Base-by-base conservation (phyloP, 2,888 invertebrate species). In the Plebejus anna region DNA sequence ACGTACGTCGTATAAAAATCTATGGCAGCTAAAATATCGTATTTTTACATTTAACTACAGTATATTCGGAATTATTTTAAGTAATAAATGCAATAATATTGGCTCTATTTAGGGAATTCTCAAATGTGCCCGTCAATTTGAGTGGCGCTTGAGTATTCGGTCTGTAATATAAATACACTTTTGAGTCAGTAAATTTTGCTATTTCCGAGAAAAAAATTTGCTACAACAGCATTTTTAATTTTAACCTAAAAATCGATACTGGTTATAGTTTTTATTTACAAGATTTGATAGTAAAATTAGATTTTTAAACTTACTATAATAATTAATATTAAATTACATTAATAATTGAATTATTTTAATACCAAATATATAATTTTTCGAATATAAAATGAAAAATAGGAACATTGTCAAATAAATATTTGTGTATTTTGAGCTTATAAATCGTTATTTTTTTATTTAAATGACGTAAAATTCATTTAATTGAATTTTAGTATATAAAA, bases 1-100 rank as follows among this genome's bases (percentile, higher is more conserved):
- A 51, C 59, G 76, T 79, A 79, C 57, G 76, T 75, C 70, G 80
- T 81, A 81, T 80, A 76, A 81, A 81, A 81, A 81, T 80, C 81
- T 81, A 81, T 80, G 79, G 77, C 77, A 77, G 75, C 76, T 77
- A 78, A 42, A 55, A 70, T 22, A 47, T 42, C 3, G 47, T 72
- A 72, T 47, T 47, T 55, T 47, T 72, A 22, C 22, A 32, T 55
- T 51, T 73, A 51, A 73, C 13, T 51, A 73, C 13, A 55, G 22
- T 42, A 71, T 32, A 55, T 36, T 55, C 22, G 73, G 73, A 73
- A 55, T 55, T 32, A 66, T 22, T 66, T 61, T 28, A 71, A 72
- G 4, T 5, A 1, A 32, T 55, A 73, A 73, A 73, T 73, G 73
- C 73, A 55, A 11, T 55, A 28, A 42, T 73, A 28, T 55, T 51